phyloP scores from a whole-genome alignment of 2,113 vertebrate species.

The Eolophus roseicapilla region DNA sequence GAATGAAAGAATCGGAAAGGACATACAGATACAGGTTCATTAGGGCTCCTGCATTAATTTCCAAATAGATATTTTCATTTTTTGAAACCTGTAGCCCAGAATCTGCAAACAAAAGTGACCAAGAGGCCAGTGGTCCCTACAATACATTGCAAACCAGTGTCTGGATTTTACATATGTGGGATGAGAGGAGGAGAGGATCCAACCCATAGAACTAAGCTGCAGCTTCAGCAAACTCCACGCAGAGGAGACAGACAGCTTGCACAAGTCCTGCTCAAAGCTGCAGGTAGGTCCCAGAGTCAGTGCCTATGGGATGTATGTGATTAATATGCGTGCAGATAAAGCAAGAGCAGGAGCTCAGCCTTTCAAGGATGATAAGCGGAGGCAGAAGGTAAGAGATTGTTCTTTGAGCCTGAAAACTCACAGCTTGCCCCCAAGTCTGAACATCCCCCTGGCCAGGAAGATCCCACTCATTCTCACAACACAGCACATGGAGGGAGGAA shows the following conservation, averaged over 20 bases:
- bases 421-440: not conserved
- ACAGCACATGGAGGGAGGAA: not conserved
- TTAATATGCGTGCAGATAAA: not conserved
- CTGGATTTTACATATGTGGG: not conserved
- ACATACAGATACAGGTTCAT: not conserved
- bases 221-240: not conserved
- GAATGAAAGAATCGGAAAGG: not conserved
- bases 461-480: not conserved
- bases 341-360: not conserved
- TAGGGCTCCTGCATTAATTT: not conserved
- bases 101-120: not conserved
- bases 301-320: not conserved
- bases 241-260: not conserved
- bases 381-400: not conserved
- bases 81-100: not conserved
- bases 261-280: not conserved
- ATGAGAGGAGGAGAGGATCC: not conserved
- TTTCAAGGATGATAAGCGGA: not conserved
- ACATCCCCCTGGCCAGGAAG: not conserved
- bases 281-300: not conserved
- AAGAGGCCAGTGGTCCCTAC: not conserved
- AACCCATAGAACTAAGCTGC: not conserved
- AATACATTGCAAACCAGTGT: rapidly evolving
- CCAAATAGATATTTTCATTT: not conserved
- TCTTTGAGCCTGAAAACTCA: not conserved